A percentile compares a stretch with the other conserved stretches of the same genome.
phyloP scores from a whole-genome alignment of 2,113 vertebrate genomes.

The Casuarius casuarius region DNA sequence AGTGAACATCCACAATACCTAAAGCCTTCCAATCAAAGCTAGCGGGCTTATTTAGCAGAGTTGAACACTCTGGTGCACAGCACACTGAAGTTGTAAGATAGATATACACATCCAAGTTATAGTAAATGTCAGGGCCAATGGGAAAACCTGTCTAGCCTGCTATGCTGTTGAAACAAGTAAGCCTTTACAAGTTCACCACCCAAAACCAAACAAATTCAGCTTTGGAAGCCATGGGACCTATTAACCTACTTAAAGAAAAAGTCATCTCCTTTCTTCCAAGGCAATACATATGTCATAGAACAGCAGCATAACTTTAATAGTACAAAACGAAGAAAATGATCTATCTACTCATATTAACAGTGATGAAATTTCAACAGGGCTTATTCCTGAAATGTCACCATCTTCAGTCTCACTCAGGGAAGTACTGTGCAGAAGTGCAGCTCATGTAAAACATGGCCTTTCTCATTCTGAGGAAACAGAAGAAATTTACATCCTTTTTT shows the following conservation, averaged over 20 bases:
- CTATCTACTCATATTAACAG: neutral
- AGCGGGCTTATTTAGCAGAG: constrained; percentile 36
- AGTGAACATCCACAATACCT: neutral
- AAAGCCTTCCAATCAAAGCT: neutral
- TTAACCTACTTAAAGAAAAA: constrained; percentile 13
- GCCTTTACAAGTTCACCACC: constrained; percentile 34
- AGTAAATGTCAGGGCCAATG: constrained; percentile 65
- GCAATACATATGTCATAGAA: neutral
- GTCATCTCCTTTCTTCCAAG: neutral
- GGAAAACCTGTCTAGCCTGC: constrained; percentile 54
- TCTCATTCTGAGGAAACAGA: neutral
- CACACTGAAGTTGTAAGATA: neutral
- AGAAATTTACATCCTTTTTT: neutral
- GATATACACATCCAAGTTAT: constrained; percentile 28
- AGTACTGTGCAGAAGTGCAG: neutral
- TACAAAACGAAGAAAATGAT: neutral
- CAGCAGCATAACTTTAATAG: neutral
- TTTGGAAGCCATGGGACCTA: neutral
- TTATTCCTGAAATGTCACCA: neutral
- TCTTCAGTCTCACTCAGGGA: neutral
- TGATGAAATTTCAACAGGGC: neutral
- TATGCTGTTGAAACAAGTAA: constrained; percentile 35
- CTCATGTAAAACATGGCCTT: neutral
- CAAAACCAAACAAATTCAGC: constrained; percentile 28
- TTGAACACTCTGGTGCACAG: neutral